A percentile compares a stretch with the other conserved stretches of the same genome.
Conservation (phyloP, 2,797 vertebrate species). For the Phataginus tricuspis region DNA sequence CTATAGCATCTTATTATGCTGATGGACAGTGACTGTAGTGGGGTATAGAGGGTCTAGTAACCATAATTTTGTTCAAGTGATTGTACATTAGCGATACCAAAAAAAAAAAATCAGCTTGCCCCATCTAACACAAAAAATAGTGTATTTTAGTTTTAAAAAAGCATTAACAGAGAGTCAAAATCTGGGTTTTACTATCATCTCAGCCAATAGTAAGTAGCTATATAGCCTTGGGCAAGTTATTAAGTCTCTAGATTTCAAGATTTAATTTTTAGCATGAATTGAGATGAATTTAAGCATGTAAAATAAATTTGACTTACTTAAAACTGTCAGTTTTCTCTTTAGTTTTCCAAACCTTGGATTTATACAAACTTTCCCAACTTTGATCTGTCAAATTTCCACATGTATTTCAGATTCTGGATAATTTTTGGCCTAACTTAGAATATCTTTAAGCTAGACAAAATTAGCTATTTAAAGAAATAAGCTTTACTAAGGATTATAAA, state of each 20-base stretch:
- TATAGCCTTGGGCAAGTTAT: background rate
- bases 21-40: too few relatives aligned
- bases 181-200: background rate
- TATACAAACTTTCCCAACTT: background rate
- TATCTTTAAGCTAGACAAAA: constrained; percentile 53
- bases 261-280: constrained; percentile 48
- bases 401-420: constrained; percentile 30
- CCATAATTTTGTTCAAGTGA: too few relatives aligned
- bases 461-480: constrained; percentile 40
- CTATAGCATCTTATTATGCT: too few relatives aligned
- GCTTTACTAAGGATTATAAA: background rate
- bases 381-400: constrained; percentile 1
- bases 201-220: background rate
- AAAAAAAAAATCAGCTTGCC: background rate
- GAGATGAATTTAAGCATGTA: constrained; percentile 43
- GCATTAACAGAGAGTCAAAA: constrained; percentile 32
- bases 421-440: background rate
- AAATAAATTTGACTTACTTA: constrained; percentile 38
- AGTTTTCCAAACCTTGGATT: constrained; percentile 44
- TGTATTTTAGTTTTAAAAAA: constrained; percentile 57
- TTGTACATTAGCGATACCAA: too few relatives aligned
- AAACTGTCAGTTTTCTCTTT: constrained; percentile 34
- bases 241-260: constrained; percentile 32
- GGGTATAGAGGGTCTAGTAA: too few relatives aligned
- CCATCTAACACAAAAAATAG: background rate